Evolutionary conservation across 1,140 invertebrate genomes (phyloP), one percentile per base, ranked within the genome.

Genomic region (Archivesica marissinica): DNA sequence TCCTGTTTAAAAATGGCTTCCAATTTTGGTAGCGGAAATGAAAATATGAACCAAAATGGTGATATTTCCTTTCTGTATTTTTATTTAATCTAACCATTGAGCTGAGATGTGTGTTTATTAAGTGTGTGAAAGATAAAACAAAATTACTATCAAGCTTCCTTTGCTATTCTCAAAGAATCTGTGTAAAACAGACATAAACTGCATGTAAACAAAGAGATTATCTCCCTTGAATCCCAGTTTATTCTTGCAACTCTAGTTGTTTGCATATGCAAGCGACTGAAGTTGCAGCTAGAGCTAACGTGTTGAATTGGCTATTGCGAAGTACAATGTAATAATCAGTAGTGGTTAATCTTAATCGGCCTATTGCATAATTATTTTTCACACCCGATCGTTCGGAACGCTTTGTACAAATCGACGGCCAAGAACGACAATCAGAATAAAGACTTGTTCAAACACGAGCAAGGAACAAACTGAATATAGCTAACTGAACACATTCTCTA

Each of bases 1-100:
- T 88, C 88, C 88, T 86, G 85, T 87, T 80, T 75, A 86, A 89
- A 87, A 61, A 89, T 89, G 88, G 88, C 88, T 75, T 89, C 88
- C 54, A 89, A 89, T 79, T 59, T 81, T 78, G 86, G 80, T n/a
- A 84, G 87, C 35, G 86, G 80, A 20, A 56, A 72, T 30, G 47
- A 52, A 35, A 72, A 83, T 41, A 47, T 52, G 1, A 61, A 86
- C 30, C 72, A 86, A 76, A 70, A 80, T 44, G 88, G 88, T 88
- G 64, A 78, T 52, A 52, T 75, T 38, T 33, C n/a, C 41, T 72
- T 52, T 79, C 56, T n/a, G 2, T 33, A 23, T 20, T 59, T 33
- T 70, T 30, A n/a, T n/a, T n/a, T n/a, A n/a, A n/a, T n/a, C n/a
- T n/a, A n/a, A n/a, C n/a, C n/a, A n/a, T n/a, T n/a, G n/a, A n/a